Percentiles rank a stretch among this genome's conserved stretches.
Conservation (phyloP, 2,888 invertebrate genomes). For the Minunthozetes semirufus region DNA sequence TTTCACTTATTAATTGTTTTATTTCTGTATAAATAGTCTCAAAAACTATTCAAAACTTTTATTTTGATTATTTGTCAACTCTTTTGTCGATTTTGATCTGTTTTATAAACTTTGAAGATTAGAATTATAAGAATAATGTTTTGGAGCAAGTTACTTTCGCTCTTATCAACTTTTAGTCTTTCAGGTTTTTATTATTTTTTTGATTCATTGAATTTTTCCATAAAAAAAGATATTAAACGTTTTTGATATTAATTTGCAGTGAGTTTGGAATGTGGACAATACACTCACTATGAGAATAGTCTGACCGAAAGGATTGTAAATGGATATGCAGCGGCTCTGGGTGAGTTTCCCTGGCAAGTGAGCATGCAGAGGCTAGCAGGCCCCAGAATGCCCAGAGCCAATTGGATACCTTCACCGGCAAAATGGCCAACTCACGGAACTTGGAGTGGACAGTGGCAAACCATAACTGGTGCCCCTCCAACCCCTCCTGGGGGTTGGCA, state of each 20-base stretch:
- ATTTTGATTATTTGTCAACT: too few relatives aligned
- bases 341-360: conserved; percentile 36
- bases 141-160: too few relatives aligned
- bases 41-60: too few relatives aligned
- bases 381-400: not conserved
- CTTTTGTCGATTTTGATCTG: too few relatives aligned
- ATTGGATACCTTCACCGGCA: not conserved
- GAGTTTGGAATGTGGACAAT: conserved; percentile 14
- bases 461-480: not conserved
- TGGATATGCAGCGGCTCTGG: conserved; percentile 6
- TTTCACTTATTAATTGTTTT: too few relatives aligned
- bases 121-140: too few relatives aligned
- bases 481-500: conserved; percentile 5
- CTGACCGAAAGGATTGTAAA: conserved; percentile 26
- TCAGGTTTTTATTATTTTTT: not conserved
- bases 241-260: not conserved
- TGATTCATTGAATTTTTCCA: too few relatives aligned
- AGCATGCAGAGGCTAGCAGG: conserved; percentile 23
- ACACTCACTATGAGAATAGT: not conserved
- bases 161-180: not conserved
- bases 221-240: not conserved
- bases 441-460: not conserved
- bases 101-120: too few relatives aligned
- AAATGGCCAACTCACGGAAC: not conserved
- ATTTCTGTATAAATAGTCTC: too few relatives aligned